Evolutionary conservation across 2,888 invertebrate species (phyloP).

Genomic region (Stegophylla sp.): DNA sequence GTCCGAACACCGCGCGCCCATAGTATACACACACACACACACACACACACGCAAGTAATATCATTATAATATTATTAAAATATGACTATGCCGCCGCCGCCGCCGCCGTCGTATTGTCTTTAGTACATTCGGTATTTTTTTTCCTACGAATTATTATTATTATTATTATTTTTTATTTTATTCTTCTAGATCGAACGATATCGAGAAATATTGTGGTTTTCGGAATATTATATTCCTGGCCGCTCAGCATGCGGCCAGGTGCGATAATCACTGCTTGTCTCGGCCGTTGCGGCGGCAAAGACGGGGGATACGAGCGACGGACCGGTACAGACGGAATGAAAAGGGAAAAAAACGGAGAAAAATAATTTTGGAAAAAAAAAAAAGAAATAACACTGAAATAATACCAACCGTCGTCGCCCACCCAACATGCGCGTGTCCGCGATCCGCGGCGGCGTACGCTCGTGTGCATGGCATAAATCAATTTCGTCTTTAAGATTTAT

Average conservation of each 20-base stretch:
- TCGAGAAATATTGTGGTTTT: slow-evolving; percentile 58
- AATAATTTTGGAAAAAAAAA: slow-evolving; percentile 18
- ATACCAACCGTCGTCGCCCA: slow-evolving; percentile 47
- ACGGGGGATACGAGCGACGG: neutral
- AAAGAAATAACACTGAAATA: slow-evolving; percentile 30
- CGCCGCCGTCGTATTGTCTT: slow-evolving; percentile 49
- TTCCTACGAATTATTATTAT: neutral
- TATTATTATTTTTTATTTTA: slow-evolving; percentile 37
- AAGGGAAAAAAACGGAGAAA: neutral
- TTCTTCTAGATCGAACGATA: slow-evolving; percentile 55
- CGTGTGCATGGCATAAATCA: slow-evolving; percentile 51
- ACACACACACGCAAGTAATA: neutral
- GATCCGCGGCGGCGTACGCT: neutral
- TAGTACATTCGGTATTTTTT: neutral
- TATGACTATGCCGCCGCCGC: slow-evolving; percentile 36
- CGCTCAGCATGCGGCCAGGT: slow-evolving; percentile 56
- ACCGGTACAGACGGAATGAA: no score
- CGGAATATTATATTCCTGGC: slow-evolving; percentile 56
- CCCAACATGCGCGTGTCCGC: slow-evolving; percentile 54
- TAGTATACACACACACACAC: neutral
- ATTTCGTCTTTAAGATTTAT: slow-evolving; percentile 54
- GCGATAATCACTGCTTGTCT: slow-evolving; percentile 57
- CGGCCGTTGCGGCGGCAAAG: no score
- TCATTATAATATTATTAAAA: no score
- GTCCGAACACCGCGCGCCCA: slow-evolving; percentile 43